Conservation (phyloP, 1,140 invertebrate species). For the Aphaenogaster floridana region DNA sequence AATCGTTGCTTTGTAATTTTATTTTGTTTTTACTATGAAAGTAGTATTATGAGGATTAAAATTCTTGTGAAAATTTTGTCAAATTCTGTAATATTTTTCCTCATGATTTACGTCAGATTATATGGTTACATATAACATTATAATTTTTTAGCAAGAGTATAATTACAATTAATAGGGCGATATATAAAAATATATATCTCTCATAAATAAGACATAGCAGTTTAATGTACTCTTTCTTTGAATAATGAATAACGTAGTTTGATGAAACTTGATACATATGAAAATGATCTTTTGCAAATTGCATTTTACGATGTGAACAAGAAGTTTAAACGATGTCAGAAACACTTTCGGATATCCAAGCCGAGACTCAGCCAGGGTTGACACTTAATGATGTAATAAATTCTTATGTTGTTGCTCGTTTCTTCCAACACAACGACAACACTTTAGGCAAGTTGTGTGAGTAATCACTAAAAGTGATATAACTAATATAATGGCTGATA, state of each 20-base stretch:
- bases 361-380: background rate
- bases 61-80: background rate
- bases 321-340: constrained; percentile 5
- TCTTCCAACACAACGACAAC: constrained; percentile 1
- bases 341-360: constrained; percentile 28
- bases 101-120: background rate
- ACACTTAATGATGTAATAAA: constrained; percentile 67
- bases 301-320: constrained; percentile 6
- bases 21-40: background rate
- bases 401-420: constrained; percentile 54
- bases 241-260: background rate
- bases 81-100: background rate
- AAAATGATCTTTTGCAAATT: background rate
- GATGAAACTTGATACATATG: background rate
- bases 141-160: background rate
- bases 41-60: background rate
- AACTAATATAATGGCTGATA: background rate
- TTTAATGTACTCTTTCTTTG: background rate
- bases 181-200: background rate
- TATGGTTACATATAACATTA: background rate
- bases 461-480: constrained; percentile 39
- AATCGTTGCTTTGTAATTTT: background rate
- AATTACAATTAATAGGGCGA: background rate
- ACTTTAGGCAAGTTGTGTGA: constrained; percentile 25
- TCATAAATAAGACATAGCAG: background rate